Evolutionary conservation across 2,113 vertebrate species (phyloP).

Genomic region (Symphodus melops): DNA sequence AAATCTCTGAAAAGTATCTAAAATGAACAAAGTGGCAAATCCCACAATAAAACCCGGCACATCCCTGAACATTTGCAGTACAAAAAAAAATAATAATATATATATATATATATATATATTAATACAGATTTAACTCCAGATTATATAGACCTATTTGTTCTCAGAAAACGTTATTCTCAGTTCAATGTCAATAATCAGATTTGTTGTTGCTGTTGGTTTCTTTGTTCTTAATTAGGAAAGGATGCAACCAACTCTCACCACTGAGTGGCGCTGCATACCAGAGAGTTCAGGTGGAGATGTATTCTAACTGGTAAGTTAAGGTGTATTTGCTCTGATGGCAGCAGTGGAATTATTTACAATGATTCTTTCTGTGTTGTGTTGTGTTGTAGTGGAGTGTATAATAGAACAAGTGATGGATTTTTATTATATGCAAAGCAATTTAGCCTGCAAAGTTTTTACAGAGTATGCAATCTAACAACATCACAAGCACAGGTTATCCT

Average conservation of each 20-base stretch:
- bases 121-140: too few relatives aligned
- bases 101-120: too few relatives aligned
- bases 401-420: neutral
- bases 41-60: too few relatives aligned
- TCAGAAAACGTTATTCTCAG: neutral
- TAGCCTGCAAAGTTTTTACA: neutral
- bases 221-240: neutral
- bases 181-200: neutral
- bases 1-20: neutral
- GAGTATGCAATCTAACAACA: neutral
- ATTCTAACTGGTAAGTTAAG: too few relatives aligned
- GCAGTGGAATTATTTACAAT: neutral
- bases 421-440: neutral
- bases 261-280: constrained; percentile 15
- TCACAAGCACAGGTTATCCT: neutral
- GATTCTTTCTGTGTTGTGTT: neutral
- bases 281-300: too few relatives aligned
- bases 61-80: too few relatives aligned
- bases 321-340: neutral
- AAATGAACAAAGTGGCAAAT: too few relatives aligned
- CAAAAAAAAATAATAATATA: too few relatives aligned
- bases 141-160: neutral
- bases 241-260: constrained; percentile 20
- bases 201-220: neutral
- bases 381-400: neutral